Evolutionary conservation across 2,888 invertebrate genomes (phyloP), one percentile per base, ranked within the genome.

Genomic region (Heliconius ethilla): DNA sequence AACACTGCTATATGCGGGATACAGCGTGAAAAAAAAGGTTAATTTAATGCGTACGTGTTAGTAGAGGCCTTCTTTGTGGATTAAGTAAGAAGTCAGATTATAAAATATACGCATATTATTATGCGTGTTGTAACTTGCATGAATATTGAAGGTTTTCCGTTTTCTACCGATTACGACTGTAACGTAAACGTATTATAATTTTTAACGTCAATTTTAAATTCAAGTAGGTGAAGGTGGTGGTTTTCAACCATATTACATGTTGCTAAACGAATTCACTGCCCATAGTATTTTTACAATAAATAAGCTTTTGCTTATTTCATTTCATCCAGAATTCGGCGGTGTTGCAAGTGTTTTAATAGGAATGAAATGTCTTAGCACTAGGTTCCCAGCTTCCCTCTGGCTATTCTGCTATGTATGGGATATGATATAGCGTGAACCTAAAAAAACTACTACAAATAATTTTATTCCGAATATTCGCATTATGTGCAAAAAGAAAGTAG

Each of bases 21-120:
- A 51, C 45, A 51, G 45, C 45, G 45, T 51, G 18, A 51, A 51
- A 51, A 51, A 45, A 51, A 51, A 51, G 15, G 15, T 45, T 51
- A 18, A 37, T 25, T 25, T n/a, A 40, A 37, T 37, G n/a, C 37
- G n/a, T 37, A n/a, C n/a, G 25, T n/a, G 15, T n/a, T 15, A 25
- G n/a, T 37, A 15, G 40, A 69, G 13, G 25, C 25, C 67, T 69
- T 69, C 10, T 67, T 37, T 37, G 40, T 13, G 37, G 37, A 69
- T 69, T 66, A 25, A 69, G 40, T 69, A 69, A 69, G 37, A 37
- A 40, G 25, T 6, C n/a, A 40, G 67, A 25, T 15, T 69, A 69
- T 69, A 40, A 69, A 67, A 40, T 40, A 69, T 69, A 69, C 67
- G 67, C 67, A 25, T 40, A 40, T 69, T 37, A 25, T 69, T 37